Conservation (phyloP, 2,888 invertebrate genomes). For the Netelia fuscicornis region DNA sequence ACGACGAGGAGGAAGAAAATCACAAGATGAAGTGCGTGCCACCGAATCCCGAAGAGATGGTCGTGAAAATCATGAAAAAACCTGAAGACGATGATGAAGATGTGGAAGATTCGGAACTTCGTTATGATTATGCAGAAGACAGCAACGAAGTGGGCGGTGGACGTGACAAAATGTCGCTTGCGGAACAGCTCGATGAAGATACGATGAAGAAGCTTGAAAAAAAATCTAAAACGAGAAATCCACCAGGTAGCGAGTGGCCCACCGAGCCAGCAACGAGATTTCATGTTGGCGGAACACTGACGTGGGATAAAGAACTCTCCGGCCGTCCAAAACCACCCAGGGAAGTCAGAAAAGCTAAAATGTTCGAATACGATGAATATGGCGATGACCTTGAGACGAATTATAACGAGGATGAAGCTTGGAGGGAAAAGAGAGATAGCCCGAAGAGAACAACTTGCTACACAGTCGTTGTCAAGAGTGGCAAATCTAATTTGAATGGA, state of each 20-base stretch:
- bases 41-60: constrained; percentile 60
- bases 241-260: constrained; percentile 74
- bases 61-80: constrained; percentile 45
- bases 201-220: not conserved
- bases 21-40: constrained; percentile 54
- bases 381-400: constrained; percentile 38
- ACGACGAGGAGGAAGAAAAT: constrained; percentile 70
- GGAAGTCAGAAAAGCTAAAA: constrained; percentile 16
- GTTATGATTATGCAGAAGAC: constrained; percentile 38
- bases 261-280: constrained; percentile 72
- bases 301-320: constrained; percentile 72
- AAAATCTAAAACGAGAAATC: constrained; percentile 49
- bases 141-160: not conserved
- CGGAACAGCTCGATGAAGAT: not conserved
- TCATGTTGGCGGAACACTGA: constrained; percentile 75
- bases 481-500: constrained; percentile 22
- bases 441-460: constrained; percentile 62
- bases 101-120: constrained; percentile 3
- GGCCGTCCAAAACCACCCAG: constrained; percentile 31
- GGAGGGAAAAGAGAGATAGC: constrained; percentile 16
- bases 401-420: constrained; percentile 33
- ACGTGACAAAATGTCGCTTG: no score
- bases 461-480: constrained; percentile 62
- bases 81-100: constrained; percentile 34
- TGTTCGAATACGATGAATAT: constrained; percentile 33